Conservation (phyloP, 2,113 vertebrate species). For the Cebidichthys violaceus region DNA sequence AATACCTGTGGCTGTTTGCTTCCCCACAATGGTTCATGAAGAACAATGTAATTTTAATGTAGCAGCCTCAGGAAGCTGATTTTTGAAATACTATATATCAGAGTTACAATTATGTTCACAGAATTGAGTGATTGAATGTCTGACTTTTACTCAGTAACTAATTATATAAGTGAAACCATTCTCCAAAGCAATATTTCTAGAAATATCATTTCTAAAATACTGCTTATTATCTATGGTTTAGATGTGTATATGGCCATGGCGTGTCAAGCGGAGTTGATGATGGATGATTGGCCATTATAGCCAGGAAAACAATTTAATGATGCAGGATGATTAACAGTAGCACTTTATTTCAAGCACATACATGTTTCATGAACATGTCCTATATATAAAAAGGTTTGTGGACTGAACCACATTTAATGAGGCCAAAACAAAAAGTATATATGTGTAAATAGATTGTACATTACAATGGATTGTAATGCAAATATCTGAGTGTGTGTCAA, state of each 20-base stretch:
- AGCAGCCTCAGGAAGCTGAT: background rate
- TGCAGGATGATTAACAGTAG: background rate
- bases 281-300: background rate
- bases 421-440: background rate
- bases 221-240: background rate
- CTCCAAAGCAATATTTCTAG: background rate
- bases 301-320: background rate
- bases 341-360: background rate
- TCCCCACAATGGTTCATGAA: background rate
- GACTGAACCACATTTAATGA: background rate
- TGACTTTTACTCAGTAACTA: background rate
- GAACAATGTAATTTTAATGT: background rate
- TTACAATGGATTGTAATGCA: background rate
- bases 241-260: background rate
- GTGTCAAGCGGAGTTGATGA: background rate
- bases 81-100: too few species aligned
- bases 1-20: constrained; percentile 19
- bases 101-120: background rate
- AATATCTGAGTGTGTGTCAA: background rate
- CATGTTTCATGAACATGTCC: too few species aligned
- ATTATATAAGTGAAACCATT: background rate
- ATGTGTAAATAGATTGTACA: background rate
- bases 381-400: background rate
- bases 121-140: background rate
- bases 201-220: background rate